A percentile compares a stretch with the other conserved stretches of the same genome.
Conservation (phyloP, 2,888 invertebrate species). For the Netelia fuscicornis region DNA sequence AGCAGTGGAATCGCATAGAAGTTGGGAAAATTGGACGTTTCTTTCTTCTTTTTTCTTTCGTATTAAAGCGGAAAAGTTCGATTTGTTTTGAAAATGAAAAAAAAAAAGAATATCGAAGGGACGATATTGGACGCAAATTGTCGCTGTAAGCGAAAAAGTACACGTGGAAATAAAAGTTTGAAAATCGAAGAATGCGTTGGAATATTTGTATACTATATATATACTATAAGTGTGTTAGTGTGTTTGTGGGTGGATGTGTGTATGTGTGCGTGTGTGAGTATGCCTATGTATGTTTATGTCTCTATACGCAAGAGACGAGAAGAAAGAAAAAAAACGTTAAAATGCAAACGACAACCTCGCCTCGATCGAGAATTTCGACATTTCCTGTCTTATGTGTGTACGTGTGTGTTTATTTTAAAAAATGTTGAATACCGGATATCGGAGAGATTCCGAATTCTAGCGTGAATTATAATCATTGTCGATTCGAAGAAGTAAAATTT, state of each 20-base stretch:
- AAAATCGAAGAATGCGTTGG: conserved; percentile 3
- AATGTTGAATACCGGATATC: conserved; percentile 78
- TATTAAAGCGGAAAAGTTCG: conserved; percentile 9
- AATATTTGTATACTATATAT: conserved; percentile 4
- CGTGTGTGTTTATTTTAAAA: conserved; percentile 52
- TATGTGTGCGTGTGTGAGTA: not conserved
- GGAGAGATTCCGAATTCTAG: conserved; percentile 80
- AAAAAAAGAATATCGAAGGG: conserved; percentile 4
- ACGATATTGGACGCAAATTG: conserved; percentile 48
- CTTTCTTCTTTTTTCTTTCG: conserved; percentile 17
- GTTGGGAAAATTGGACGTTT: conserved; percentile 36
- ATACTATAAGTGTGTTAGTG: not conserved
- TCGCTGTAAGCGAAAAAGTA: conserved; percentile 35
- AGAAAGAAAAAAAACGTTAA: conserved; percentile 19
- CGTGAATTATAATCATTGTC: conserved; percentile 77
- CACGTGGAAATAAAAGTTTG: conserved; percentile 29
- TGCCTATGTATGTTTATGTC: not conserved
- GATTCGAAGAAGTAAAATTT: conserved; percentile 77
- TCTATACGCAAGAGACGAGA: conserved; percentile 10
- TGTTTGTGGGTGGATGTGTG: not conserved
- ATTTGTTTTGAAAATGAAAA: conserved; percentile 3
- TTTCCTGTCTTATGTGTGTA: conserved; percentile 69
- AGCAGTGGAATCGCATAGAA: conserved; percentile 17
- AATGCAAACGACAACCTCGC: conserved; percentile 27
- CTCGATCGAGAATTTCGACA: conserved; percentile 73